Conservation (phyloP, 2,797 vertebrate genomes). For the Galagoides demidoff region DNA sequence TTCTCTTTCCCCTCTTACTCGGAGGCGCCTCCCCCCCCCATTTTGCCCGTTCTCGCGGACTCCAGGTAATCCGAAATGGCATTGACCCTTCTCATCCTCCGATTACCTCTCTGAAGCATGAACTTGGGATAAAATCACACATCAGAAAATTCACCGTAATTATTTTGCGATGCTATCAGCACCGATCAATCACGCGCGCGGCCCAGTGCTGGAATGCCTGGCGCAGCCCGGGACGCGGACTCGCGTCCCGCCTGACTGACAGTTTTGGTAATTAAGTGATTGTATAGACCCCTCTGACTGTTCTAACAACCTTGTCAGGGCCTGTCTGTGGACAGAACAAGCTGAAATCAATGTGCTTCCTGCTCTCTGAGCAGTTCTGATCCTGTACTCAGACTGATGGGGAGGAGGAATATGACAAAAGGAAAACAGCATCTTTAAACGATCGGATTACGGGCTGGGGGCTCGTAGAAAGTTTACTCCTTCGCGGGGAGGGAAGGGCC, state of each 20-base stretch:
- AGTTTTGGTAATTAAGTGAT: conserved; percentile 99
- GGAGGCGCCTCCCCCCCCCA: conserved; percentile 79
- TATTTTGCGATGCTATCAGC: conserved; percentile 98
- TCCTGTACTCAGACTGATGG: conserved; percentile 87
- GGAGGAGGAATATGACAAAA: conserved; percentile 83
- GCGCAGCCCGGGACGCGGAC: conserved; percentile 90
- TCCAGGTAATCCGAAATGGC: conserved; percentile 97
- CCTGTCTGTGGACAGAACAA: conserved; percentile 94
- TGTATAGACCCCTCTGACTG: conserved; percentile 95
- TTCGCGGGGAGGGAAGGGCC: background rate
- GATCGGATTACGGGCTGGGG: conserved; percentile 43
- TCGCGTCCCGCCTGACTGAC: conserved; percentile 95
- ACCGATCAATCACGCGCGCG: conserved; percentile 95
- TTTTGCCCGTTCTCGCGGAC: conserved; percentile 90
- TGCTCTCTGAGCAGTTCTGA: conserved; percentile 91
- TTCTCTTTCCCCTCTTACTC: conserved; percentile 67
- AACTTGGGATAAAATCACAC: conserved; percentile 96
- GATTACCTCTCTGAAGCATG: conserved; percentile 97
- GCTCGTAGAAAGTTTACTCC: conserved; percentile 83
- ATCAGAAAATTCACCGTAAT: conserved; percentile 96
- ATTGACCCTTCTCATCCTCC: conserved; percentile 95
- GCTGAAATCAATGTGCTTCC: conserved; percentile 95
- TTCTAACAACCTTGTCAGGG: conserved; percentile 98
- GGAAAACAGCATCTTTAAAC: conserved; percentile 82
- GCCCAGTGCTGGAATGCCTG: conserved; percentile 93